A percentile compares a stretch with the other conserved stretches of the same genome.
Conservation (phyloP, 2,888 invertebrate species). For the Drosophila mimetica region DNA sequence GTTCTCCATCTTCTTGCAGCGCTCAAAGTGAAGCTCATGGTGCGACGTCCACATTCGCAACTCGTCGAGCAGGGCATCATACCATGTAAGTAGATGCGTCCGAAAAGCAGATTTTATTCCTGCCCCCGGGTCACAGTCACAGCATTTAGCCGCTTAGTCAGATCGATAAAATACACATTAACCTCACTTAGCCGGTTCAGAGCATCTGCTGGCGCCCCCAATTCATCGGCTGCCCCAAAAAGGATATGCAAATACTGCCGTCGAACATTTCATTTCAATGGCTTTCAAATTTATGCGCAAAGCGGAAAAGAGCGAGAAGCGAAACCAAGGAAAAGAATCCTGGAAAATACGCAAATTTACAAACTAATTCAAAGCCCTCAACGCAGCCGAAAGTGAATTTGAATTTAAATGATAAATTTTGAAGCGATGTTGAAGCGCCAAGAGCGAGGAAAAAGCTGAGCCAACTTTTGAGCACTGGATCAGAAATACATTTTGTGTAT, state of each 20-base stretch:
- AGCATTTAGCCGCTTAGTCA: slow-evolving; percentile 31
- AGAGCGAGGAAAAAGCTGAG: slow-evolving; percentile 20
- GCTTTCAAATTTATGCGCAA: slow-evolving; percentile 58
- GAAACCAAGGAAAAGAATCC: slow-evolving; percentile 47
- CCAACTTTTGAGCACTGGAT: slow-evolving; percentile 14
- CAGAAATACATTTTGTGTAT: slow-evolving; percentile 25
- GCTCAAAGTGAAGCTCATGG: slow-evolving; percentile 97
- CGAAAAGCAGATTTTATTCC: slow-evolving; percentile 10
- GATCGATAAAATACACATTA: slow-evolving; percentile 62
- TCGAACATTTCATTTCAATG: slow-evolving; percentile 61
- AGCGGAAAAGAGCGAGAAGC: background rate
- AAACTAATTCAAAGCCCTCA: slow-evolving; percentile 72
- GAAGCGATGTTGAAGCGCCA: slow-evolving; percentile 11
- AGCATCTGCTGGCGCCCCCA: slow-evolving; percentile 35
- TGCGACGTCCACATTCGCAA: slow-evolving; percentile 96
- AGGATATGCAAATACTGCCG: slow-evolving; percentile 76
- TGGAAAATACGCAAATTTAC: slow-evolving; percentile 75
- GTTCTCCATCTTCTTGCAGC: slow-evolving; percentile 87
- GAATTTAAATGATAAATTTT: slow-evolving; percentile 79
- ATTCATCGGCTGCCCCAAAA: slow-evolving; percentile 40
- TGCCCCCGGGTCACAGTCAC: slow-evolving; percentile 8
- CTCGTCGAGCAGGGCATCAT: slow-evolving; percentile 99
- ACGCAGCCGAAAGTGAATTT: slow-evolving; percentile 70
- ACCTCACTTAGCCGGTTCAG: slow-evolving; percentile 62
- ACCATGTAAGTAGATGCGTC: slow-evolving; percentile 93